Evolutionary conservation across 2,113 vertebrate genomes (phyloP), one percentile per base, ranked within the genome.

Genomic region (Eclectus roratus): DNA sequence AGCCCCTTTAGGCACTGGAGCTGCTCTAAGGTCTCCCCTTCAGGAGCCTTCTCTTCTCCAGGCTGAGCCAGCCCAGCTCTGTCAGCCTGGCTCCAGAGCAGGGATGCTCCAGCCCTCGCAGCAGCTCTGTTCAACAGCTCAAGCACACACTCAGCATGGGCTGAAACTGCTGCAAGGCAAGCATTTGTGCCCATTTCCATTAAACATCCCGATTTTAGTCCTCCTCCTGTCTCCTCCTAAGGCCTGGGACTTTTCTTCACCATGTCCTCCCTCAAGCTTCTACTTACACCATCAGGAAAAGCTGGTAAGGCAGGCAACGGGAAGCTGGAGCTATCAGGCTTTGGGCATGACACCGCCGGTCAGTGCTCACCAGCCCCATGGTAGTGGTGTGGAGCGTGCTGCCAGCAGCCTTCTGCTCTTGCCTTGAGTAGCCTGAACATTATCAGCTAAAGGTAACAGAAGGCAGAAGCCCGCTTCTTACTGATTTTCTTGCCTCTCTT

Each of bases 301-400:
- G 19, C 25, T 58, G 61, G 8, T 11, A 29, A 66, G 20, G 46
- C 28, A 52, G n/a, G 27, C 9, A 64, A n/a, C 0, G 5, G 20
- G 28, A 39, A 78, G 49, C 2, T 39, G 41, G 17, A 77, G 39
- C 39, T 47, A 20, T 5, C 31, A 31, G 43, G 12, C 24, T 65
- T 33, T 33, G 44, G 13, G 15, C 20, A 61, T 12, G 29, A 49
- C 31, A 10, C n/a, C 35, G 17, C 33, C 56, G 17, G 9, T 17
- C 7, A 37, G 39, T 18, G 39, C 25, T 17, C 43, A 44, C 24
- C 50, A 80, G 72, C 12, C 23, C 9, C 47, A 23, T 1, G 3
- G 11, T 8, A 11, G 20, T 35, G 28, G 11, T 1, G 10, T 58
- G 55, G 21, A 39, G 4, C 0, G 2, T 6, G 27, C 43, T 49